These are phyloP conservation scores for Geophilus truncorum DNA, from an alignment of 2,888 invertebrate genomes.

Conservation along the genomic window DNA sequence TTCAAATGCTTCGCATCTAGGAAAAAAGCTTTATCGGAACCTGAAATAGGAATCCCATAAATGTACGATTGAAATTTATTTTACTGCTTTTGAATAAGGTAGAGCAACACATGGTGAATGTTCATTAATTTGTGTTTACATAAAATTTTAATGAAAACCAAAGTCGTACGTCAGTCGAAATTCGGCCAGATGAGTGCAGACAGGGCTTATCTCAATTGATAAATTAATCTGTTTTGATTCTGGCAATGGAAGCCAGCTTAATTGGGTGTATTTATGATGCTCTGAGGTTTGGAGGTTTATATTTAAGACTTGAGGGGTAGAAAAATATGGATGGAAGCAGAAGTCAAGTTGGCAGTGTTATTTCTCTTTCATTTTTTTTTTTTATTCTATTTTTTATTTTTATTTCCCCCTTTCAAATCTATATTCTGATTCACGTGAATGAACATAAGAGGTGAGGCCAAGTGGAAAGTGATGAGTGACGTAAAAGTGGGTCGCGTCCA, in stretches of 20 bases:
- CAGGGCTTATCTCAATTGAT: neutral
- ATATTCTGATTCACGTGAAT: slow-evolving; percentile 1
- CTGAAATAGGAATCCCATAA: no score
- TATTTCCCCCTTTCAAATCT: neutral
- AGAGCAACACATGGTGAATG: neutral
- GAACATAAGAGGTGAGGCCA: neutral
- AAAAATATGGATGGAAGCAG: neutral
- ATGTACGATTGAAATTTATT: no score
- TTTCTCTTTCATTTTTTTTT: neutral
- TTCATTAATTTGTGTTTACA: neutral
- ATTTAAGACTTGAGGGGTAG: no score
- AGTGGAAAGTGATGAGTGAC: slow-evolving; percentile 4
- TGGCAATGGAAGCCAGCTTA: neutral
- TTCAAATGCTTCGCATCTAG: no score
- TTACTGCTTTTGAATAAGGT: no score
- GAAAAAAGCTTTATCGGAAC: no score
- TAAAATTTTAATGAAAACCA: neutral
- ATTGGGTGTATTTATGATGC: neutral
- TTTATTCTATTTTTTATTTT: neutral
- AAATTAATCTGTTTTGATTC: neutral
- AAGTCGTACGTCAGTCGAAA: neutral
- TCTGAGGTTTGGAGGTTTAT: neutral
- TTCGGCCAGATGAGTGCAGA: neutral
- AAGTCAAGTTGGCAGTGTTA: neutral
- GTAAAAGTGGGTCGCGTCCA: neutral